Evolutionary conservation across 2,797 vertebrate genomes (phyloP), one percentile per base, ranked within the genome.

Genomic region (Heteromormyrus szaboi): DNA sequence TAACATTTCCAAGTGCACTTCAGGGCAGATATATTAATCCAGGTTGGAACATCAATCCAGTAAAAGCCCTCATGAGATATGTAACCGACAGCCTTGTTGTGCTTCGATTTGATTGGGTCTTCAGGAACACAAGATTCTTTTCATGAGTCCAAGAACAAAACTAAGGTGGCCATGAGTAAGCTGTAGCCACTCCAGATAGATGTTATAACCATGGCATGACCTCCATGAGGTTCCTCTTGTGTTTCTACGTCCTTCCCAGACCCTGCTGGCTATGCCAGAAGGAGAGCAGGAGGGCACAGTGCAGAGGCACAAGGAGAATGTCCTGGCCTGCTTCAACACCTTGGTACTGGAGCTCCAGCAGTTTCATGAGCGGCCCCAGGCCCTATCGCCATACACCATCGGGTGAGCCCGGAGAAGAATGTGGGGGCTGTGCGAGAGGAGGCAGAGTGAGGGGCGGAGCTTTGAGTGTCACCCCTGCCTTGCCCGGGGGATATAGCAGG

Each of bases 321-420:
- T 92, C 0, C 94, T 99, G 85, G 76, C 90, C 46, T 92, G 89
- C 72, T 95, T 98, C 91, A 99, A 96, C 91, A 90, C 90, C 81
- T 93, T 96, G 11, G 89, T 94, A 0, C 90, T 95, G 92, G 93
- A 96, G 85, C 95, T 98, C 17, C 94, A 92, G 79, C 91, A 91
- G 25, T 90, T 92, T 0, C 89, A 89, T 56, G 89, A 54, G 53
- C 94, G 93, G 2, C 25, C 91, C 22, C 92, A 92, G 62, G 88
- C 91, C 0, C 90, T 96, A 88, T 91, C 95, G 46, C 86, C 93
- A 25, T 91, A 95, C 89, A 90, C 92, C 44, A 90, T 93, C 59
- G 95, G 97, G 98, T 99, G 92, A 91, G 95, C 79, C 48, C 4
- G 41, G 68, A 41, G 79, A n/a, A 48, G 9, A 83, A 83, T 90